These are phyloP conservation scores for Pheosia gnoma DNA, from an alignment of 2,888 invertebrate species.

Conservation along the genomic window DNA sequence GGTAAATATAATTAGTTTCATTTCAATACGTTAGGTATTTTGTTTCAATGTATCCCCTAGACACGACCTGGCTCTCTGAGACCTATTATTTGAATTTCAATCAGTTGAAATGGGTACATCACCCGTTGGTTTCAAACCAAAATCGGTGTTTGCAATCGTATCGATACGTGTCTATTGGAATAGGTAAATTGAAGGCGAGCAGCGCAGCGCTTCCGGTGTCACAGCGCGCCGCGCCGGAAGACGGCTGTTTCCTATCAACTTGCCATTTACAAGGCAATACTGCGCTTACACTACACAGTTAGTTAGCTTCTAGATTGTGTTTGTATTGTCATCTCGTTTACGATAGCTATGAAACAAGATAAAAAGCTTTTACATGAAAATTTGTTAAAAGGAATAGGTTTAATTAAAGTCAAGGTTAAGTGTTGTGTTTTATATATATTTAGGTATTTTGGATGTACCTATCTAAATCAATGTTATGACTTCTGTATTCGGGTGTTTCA, in stretches of 20 bases:
- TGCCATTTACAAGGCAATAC: constrained; percentile 13
- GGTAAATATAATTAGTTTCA: too few species aligned
- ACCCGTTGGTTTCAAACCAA: background rate
- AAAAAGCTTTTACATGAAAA: background rate
- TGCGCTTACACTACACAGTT: background rate
- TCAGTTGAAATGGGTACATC: background rate
- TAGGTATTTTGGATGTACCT: too few species aligned
- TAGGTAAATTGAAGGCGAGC: constrained; percentile 15
- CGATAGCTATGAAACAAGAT: background rate
- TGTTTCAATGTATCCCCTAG: too few species aligned
- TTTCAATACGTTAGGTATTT: too few species aligned
- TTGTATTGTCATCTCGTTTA: too few species aligned
- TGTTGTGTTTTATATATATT: too few species aligned
- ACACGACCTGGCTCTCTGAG: too few species aligned
- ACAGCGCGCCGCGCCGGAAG: constrained; percentile 34
- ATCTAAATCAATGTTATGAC: too few species aligned
- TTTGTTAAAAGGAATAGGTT: too few species aligned
- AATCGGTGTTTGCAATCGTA: background rate
- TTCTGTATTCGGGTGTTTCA: too few species aligned
- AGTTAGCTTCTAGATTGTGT: background rate
- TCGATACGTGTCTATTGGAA: constrained; percentile 7
- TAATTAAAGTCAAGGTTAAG: too few species aligned
- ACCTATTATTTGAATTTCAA: background rate
- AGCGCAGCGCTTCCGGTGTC: constrained; percentile 44
- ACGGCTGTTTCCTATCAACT: constrained; percentile 39